Evolutionary conservation across 2,113 vertebrate species (phyloP), one percentile per base, ranked within the genome.

Genomic region (Ceratotherium simum): DNA sequence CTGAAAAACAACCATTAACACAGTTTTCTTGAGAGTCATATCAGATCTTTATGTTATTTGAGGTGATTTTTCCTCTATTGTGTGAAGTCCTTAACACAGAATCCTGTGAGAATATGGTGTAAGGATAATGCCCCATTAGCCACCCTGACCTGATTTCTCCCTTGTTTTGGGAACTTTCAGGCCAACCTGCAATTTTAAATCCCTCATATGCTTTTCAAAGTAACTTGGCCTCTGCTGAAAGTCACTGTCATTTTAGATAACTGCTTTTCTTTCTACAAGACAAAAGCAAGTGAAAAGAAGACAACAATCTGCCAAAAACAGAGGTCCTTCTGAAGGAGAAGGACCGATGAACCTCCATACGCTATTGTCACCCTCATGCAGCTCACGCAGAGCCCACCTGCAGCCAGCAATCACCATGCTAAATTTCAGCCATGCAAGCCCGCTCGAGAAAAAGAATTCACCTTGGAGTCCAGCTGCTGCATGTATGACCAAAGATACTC

Each of bases 401-500:
- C 94, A 96, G 96, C 85, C 96, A 94, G 97, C 79, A 94, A 85
- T n/a, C 87, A 25, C 4, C 16, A 1, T 0, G 16, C 58, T 69
- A 48, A 88, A 96, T 98, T 92, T 97, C 92, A 96, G 87, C 72
- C 96, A 51, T 85, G 78, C 96, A 97, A 97, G 94, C 65, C 97
- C 89, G 79, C 96, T 95, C 21, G 54, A 98, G 98, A 96, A 92
- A 85, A 7, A 87, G 67, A 96, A n/a, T 93, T 99, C 99, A 99
- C 99, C 99, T 99, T 99, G 0, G 99, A 99, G 98, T 99, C 99
- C 98, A 99, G 98, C 96, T 99, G 99, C 98, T 99, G 99, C 96
- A 99, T 99, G 96, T 99, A 99, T 3, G 99, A 99, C 99, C 99
- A 99, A 75, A 99, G 99, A 89, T 99, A 99, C 90, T 99, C 99